phyloP scores from a whole-genome alignment of 2,113 vertebrate species.

The Coryphaenoides rupestris region DNA sequence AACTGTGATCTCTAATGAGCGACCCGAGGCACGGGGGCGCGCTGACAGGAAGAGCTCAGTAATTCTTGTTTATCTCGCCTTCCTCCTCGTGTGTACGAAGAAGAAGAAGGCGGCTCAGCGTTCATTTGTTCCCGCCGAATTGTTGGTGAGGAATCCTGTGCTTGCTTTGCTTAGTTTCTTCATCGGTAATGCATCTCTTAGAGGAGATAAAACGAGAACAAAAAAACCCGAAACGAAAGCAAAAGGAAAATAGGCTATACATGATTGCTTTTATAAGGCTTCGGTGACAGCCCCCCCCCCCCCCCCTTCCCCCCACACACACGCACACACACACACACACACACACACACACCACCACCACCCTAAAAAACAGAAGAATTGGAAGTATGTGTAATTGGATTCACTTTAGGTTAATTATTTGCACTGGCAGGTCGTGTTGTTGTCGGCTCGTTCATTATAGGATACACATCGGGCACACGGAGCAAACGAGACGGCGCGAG shows the following conservation, averaged over 20 bases:
- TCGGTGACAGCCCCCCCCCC: conserved; percentile 35
- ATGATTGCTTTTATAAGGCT: conserved; percentile 65
- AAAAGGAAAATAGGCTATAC: conserved; percentile 48
- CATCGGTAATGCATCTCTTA: conserved; percentile 61
- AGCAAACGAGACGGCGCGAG: conserved; percentile 73
- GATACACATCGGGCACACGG: conserved; percentile 71
- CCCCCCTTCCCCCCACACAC: too few species aligned
- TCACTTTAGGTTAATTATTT: conserved; percentile 80
- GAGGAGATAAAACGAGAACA: too few species aligned
- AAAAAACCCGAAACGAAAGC: too few species aligned
- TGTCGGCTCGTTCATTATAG: conserved; percentile 78
- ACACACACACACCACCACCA: too few species aligned
- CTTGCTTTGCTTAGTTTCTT: conserved; percentile 66
- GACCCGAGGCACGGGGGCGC: conserved; percentile 63
- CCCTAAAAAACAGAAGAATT: too few species aligned
- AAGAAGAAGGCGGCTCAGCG: conserved; percentile 69
- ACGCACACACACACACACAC: too few species aligned
- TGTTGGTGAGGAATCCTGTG: conserved; percentile 45
- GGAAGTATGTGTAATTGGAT: conserved; percentile 77
- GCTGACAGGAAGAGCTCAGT: conserved; percentile 66
- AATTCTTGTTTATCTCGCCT: conserved; percentile 74
- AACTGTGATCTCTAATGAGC: conserved; percentile 75
- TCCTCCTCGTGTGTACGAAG: conserved; percentile 60
- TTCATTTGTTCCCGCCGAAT: conserved; percentile 68
- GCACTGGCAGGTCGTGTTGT: conserved; percentile 76